A percentile compares a stretch with the other conserved stretches of the same genome.
Evolutionary conservation across 2,888 invertebrate genomes (phyloP).

Genomic region (Dynastes maya): DNA sequence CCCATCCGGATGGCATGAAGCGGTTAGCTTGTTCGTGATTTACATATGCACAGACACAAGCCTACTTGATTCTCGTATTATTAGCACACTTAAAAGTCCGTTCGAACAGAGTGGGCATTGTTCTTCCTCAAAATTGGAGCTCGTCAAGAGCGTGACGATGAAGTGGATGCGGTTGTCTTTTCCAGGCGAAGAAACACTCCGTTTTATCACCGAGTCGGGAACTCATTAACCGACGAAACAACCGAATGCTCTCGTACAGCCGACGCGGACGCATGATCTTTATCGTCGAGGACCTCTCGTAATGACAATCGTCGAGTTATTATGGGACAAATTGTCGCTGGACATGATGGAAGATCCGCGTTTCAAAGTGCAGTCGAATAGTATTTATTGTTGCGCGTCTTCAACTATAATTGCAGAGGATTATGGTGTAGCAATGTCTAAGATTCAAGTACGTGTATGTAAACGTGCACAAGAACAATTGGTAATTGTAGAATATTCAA

Average conservation of each 20-base stretch:
- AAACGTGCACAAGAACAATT: too few relatives aligned
- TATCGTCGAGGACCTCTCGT: too few relatives aligned
- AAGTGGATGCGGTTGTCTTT: slow-evolving; percentile 18
- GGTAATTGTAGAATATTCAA: too few relatives aligned
- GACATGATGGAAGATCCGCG: too few relatives aligned
- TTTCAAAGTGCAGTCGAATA: too few relatives aligned
- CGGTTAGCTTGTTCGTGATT: neutral
- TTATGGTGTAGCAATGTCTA: too few relatives aligned
- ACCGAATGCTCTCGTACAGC: neutral
- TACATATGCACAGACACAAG: neutral
- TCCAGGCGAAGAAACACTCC: slow-evolving; percentile 25
- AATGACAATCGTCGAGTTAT: too few relatives aligned
- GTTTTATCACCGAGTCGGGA: slow-evolving; percentile 25
- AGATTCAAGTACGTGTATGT: too few relatives aligned
- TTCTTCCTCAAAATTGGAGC: slow-evolving; percentile 35
- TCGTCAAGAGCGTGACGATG: slow-evolving; percentile 23
- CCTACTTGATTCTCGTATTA: neutral
- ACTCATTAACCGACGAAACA: slow-evolving; percentile 29
- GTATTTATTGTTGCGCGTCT: too few relatives aligned
- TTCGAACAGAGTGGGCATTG: slow-evolving; percentile 34
- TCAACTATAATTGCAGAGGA: too few relatives aligned
- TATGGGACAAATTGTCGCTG: too few relatives aligned
- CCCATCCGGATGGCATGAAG: neutral
- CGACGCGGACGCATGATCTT: neutral
- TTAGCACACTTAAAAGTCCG: slow-evolving; percentile 14